Base-by-base conservation (phyloP, 2,888 invertebrate genomes). In the Thereva nobilitata region DNA sequence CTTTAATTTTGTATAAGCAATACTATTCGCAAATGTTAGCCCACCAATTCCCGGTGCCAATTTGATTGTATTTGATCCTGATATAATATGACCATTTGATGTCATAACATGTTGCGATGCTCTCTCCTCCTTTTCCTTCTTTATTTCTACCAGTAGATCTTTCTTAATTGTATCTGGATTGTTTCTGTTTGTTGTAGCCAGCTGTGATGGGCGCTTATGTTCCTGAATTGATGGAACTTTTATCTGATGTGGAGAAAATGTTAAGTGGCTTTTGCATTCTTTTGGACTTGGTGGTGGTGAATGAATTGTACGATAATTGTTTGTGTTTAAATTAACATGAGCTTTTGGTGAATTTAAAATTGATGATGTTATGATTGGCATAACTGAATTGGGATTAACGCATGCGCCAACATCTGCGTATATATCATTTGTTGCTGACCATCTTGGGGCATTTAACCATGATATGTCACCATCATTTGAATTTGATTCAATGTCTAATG, bases 341-440 rank as follows among this genome's bases (percentile, higher is more conserved):
- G 74, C 73, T 72, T 76, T 76, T n/a, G 76, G 76, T 44, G 77
- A 76, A 63, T 76, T 74, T 47, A 77, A 50, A 56, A 76, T 74
- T 44, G 83, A 77, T 34, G 83, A 83, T 68, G 87, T 86, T 71
- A 89, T 86, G 45, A 90, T 84, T 1, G 95, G 94, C 89, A 94
- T 90, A 50, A 94, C 93, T 37, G 91, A 92, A 76, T 92, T 93
- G 4, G 95, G 95, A 82, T 95, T 94, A 4, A 95, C 81, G 66
- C 81, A 81, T 2, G 80, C 81, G 0, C 81, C 95, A 86, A 94
- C 89, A 71, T 92, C 88, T 9, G 89, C 88, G 70, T 87, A 87
- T 49, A 89, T 89, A 76, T 91, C 91, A 86, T 76, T 88, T 6
- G 75, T 67, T 23, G 76, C 74, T 6, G 78, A 76, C 79, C 78